Conservation (phyloP, 2,797 vertebrate species). For the Pelochelys cantorii region DNA sequence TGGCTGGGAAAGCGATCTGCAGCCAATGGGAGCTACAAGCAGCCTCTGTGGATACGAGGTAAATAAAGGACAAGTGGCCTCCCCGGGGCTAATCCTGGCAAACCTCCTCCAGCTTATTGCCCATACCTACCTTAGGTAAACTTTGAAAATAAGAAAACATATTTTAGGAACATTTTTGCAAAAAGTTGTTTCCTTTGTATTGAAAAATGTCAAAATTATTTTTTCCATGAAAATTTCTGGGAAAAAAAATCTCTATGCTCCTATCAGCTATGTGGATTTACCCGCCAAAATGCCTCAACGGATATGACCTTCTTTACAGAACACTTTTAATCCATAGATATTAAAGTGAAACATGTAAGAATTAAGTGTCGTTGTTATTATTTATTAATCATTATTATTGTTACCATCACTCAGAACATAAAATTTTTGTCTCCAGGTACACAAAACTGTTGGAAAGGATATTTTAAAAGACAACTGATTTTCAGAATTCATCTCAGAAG, state of each 20-base stretch:
- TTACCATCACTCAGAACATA: not conserved
- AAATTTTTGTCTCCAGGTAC: conserved; percentile 4
- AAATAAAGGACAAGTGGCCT: too few species aligned
- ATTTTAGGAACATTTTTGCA: accelerated
- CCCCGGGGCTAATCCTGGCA: too few species aligned
- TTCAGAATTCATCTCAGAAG: not conserved
- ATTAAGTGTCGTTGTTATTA: too few species aligned
- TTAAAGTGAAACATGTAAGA: not conserved
- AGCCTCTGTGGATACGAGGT: too few species aligned
- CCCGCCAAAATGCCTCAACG: not conserved
- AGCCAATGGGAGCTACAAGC: too few species aligned
- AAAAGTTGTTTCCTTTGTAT: not conserved
- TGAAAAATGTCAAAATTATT: not conserved
- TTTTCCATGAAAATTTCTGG: not conserved
- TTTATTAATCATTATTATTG: not conserved
- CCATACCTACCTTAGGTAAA: not conserved
- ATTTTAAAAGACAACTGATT: conserved; percentile 15
- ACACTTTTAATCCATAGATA: not conserved
- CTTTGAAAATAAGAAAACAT: not conserved
- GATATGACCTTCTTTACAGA: not conserved
- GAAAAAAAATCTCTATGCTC: not conserved
- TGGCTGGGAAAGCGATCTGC: too few species aligned
- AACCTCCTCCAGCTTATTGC: too few species aligned
- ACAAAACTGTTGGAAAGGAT: not conserved
- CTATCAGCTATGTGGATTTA: not conserved